A percentile compares a stretch with the other conserved stretches of the same genome.
phyloP scores from a whole-genome alignment of 2,888 invertebrate genomes.

The Melinaea menophilus region DNA sequence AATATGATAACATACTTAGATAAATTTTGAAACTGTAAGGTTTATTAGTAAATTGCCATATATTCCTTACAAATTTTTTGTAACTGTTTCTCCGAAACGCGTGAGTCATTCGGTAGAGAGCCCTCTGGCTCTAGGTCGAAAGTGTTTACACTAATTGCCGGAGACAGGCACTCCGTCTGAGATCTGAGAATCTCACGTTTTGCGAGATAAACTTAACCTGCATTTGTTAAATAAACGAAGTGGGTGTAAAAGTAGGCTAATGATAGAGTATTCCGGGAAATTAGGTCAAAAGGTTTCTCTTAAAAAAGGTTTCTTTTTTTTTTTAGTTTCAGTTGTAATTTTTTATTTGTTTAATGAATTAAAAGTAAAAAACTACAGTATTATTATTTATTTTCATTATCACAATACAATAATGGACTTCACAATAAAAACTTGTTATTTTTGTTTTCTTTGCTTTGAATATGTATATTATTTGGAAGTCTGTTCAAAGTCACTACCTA shows the following conservation, averaged over 20 bases:
- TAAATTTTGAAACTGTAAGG: too few species aligned
- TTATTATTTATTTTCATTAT: too few species aligned
- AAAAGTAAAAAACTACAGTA: too few species aligned
- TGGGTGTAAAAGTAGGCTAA: slow-evolving; percentile 4
- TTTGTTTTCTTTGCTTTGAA: too few species aligned
- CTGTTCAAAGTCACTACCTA: too few species aligned
- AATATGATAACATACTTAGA: too few species aligned
- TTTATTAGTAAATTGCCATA: too few species aligned
- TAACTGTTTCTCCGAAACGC: neutral
- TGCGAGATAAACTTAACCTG: slow-evolving; percentile 24
- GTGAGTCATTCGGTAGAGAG: slow-evolving; percentile 3
- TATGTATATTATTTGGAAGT: too few species aligned
- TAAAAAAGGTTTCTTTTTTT: neutral
- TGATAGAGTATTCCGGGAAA: neutral
- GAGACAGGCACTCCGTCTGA: slow-evolving; percentile 41
- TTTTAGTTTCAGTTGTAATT: too few species aligned
- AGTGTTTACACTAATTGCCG: slow-evolving; percentile 68
- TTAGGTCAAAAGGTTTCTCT: neutral
- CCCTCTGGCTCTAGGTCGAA: slow-evolving; percentile 17
- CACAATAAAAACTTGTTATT: too few species aligned
- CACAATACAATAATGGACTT: too few species aligned
- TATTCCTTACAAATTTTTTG: neutral
- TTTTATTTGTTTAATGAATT: too few species aligned
- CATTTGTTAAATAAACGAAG: slow-evolving; percentile 23
- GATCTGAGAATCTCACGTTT: slow-evolving; percentile 30